Base-by-base conservation (phyloP, 2,797 vertebrate species). In the Manis javanica region DNA sequence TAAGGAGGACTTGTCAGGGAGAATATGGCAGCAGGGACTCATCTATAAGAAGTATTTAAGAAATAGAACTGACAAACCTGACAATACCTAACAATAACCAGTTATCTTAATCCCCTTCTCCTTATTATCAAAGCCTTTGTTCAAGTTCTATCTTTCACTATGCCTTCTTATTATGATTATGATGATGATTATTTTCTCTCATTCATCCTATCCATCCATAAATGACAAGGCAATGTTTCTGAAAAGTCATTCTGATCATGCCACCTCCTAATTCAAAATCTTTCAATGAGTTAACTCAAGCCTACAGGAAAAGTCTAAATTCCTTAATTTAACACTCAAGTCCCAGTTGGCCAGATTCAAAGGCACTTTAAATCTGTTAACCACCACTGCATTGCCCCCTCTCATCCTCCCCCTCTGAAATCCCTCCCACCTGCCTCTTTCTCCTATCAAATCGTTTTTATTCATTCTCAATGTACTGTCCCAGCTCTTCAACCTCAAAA, bases 401-500 rank as follows among this genome's bases (percentile, higher is more conserved):
- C 26, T 39, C 10, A 6, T 34, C 24, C 23, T n/a, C 11, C 72
- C 29, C 83, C 26, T 55, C 15, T 0, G 16, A 87, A 97, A 90
- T 88, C 34, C 74, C n/a, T 39, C 29, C 74, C 87, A 59, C 26
- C 75, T 95, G 77, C 37, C 84, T 93, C 64, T 87, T 78, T 31
- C 71, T 81, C 66, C 57, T 14, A 24, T 55, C 66, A 81, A 91
- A 37, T 31, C 90, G 59, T 63, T 96, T 96, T 90, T 64, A 93
- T 61, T 64, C 66, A 90, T 79, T 93, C 64, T 96, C 78, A 91
- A 72, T 72, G 72, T 82, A 42, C 5, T 85, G 23, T 64, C 71
- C 77, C 69, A 97, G 90, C 49, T 96, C 46, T 93, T 91, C 59
- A 97, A 94, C 68, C 71, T 95, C 49, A 79, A 92, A 87, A 26